These are phyloP conservation scores for Magallana ariakensis DNA, from an alignment of 1,140 invertebrate genomes.

Conservation along the genomic window DNA sequence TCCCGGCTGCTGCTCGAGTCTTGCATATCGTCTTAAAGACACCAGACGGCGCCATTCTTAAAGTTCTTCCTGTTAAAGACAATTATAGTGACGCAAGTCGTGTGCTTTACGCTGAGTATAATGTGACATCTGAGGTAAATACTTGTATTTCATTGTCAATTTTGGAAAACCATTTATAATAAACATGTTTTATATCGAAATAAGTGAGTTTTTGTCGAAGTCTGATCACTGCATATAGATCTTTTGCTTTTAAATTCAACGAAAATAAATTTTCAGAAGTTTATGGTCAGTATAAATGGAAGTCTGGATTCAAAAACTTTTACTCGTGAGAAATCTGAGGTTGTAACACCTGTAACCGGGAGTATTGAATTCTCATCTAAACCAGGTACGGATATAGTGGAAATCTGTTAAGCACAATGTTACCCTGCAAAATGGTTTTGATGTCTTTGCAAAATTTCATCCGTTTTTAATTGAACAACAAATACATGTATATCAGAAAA, in stretches of 20 bases:
- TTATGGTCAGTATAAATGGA: conserved; percentile 8
- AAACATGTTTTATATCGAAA: no score
- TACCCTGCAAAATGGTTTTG: no score
- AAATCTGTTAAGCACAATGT: no score
- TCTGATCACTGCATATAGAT: no score
- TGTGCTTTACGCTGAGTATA: not conserved
- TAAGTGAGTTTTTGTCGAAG: no score
- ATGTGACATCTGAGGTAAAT: conserved; percentile 3
- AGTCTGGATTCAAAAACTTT: not conserved
- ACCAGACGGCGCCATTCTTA: not conserved
- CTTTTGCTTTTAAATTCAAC: no score
- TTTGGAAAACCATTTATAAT: no score
- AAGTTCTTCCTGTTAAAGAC: not conserved
- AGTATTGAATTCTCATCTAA: not conserved
- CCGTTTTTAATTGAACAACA: no score
- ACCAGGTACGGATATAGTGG: not conserved
- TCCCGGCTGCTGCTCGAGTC: not conserved
- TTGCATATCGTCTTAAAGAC: not conserved
- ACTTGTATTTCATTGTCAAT: no score
- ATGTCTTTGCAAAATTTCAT: no score
- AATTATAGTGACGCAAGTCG: not conserved
- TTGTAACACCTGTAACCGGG: not conserved
- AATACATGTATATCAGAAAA: no score
- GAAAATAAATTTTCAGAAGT: not conserved
- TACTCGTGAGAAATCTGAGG: not conserved